Base-by-base conservation (phyloP, 2,888 invertebrate species). In the Synergus umbraculus region DNA sequence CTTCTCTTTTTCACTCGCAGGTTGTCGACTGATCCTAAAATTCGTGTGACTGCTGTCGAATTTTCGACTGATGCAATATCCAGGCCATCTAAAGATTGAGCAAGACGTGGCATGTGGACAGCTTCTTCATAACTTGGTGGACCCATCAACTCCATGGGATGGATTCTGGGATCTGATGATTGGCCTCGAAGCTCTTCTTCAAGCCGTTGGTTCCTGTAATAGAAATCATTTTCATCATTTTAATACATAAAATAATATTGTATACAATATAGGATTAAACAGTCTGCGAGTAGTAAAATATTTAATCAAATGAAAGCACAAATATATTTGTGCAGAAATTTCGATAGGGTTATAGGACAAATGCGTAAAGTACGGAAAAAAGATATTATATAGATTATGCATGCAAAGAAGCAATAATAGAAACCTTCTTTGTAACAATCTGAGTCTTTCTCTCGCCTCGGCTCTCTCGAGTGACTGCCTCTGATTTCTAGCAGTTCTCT, bases 111-210 rank as follows among this genome's bases (percentile, higher is more conserved):
- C 95, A 97, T 95, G 29, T 95, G 93, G 79, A 97, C 93, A 49
- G 96, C 97, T 92, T 96, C 96, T 86, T 95, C 95, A 87, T 97
- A 97, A 4, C 95, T 95, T 0, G 97, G 97, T 58, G 96, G 95
- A 80, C 95, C 94, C 46, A 95, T 93, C 76, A 94, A 90, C 91
- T 96, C 96, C 43, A 89, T 76, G 1, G 92, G 92, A 82, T 92
- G 87, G 65, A 91, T 89, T 85, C 96, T 93, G 0, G 95, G 95
- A 90, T 96, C 95, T 15, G 87, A 85, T 9, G 81, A 67, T 65
- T 81, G 83, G 7, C 86, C 87, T 3, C 82, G 78, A 15, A 82
- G 76, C 29, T 86, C 85, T 18, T 88, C 87, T 76, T 88, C 87
- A 18, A 88, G 79, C 64, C 85, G 86, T 54, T 87, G 84, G 76